Percentiles rank a stretch among this genome's conserved stretches.
phyloP scores from a whole-genome alignment of 1,140 invertebrate genomes.

The Akabosia matsudoensis region DNA sequence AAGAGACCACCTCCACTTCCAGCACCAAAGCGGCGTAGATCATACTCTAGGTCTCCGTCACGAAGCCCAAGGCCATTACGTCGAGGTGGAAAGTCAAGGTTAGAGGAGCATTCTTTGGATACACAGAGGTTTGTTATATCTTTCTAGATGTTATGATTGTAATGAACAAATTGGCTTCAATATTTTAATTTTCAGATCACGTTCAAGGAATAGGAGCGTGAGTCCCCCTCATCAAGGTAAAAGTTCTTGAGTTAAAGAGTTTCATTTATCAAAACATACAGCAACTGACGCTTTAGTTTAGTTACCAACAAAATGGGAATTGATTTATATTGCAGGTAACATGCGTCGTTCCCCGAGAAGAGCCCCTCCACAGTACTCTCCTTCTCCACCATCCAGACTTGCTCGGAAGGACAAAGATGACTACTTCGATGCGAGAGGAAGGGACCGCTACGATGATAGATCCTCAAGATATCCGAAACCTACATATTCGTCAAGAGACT shows the following conservation, averaged over 20 bases:
- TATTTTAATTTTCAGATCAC: slow-evolving; percentile 38
- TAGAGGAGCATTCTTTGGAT: no score
- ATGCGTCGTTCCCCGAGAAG: slow-evolving; percentile 37
- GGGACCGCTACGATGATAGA: not conserved
- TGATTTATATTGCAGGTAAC: not conserved
- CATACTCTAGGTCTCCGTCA: slow-evolving; percentile 50
- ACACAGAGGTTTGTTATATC: not conserved
- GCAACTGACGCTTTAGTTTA: no score
- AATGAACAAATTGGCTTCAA: not conserved
- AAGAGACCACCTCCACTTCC: slow-evolving; percentile 28
- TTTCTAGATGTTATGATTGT: not conserved
- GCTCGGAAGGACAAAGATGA: slow-evolving; percentile 36
- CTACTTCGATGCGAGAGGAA: slow-evolving; percentile 29
- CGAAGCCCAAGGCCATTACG: slow-evolving; percentile 44
- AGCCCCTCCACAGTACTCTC: slow-evolving; percentile 42
- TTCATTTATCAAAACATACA: no score
- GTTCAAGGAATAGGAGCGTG: slow-evolving; percentile 33
- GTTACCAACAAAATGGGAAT: no score
- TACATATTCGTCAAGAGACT: not conserved
- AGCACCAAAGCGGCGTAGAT: slow-evolving; percentile 34
- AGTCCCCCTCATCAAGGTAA: not conserved
- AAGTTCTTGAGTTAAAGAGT: no score
- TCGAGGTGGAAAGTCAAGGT: slow-evolving; percentile 3
- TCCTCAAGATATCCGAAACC: not conserved
- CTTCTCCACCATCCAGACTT: slow-evolving; percentile 36